These are phyloP conservation scores for Clarias laeviceps DNA, from an alignment of 2,797 vertebrate genomes.

Conservation along the genomic window DNA sequence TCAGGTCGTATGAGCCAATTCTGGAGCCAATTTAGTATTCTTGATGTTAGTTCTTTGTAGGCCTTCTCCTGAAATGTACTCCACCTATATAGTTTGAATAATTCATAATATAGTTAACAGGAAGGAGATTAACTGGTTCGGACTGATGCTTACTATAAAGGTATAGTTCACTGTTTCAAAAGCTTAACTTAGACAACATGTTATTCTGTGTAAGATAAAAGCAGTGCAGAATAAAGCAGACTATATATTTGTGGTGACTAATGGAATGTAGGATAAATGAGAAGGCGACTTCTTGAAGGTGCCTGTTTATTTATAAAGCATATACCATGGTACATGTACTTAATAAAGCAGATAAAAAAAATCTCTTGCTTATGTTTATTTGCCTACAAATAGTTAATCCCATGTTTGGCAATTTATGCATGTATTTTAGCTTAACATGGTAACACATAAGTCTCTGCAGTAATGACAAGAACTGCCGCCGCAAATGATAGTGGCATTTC, in stretches of 20 bases:
- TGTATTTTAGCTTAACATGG: not conserved
- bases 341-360: not conserved
- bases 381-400: not conserved
- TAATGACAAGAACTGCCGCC: not conserved
- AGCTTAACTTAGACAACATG: not conserved
- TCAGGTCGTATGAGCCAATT: constrained; percentile 17
- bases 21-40: constrained; percentile 17
- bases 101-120: constrained; percentile 16
- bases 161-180: too few relatives aligned
- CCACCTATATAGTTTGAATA: constrained; percentile 1
- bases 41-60: constrained; percentile 8
- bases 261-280: constrained; percentile 8
- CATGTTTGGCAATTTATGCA: not conserved
- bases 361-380: not conserved
- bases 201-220: not conserved
- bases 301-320: constrained; percentile 20
- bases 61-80: not conserved
- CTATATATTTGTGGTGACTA: constrained; percentile 2
- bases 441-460: too few relatives aligned
- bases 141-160: not conserved
- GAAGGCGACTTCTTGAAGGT: not conserved
- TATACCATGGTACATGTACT: not conserved
- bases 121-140: not conserved
- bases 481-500: not conserved
- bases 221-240: not conserved